These are phyloP conservation scores for Tetramorium alpestre DNA, from an alignment of 1,140 invertebrate species.

Conservation along the genomic window DNA sequence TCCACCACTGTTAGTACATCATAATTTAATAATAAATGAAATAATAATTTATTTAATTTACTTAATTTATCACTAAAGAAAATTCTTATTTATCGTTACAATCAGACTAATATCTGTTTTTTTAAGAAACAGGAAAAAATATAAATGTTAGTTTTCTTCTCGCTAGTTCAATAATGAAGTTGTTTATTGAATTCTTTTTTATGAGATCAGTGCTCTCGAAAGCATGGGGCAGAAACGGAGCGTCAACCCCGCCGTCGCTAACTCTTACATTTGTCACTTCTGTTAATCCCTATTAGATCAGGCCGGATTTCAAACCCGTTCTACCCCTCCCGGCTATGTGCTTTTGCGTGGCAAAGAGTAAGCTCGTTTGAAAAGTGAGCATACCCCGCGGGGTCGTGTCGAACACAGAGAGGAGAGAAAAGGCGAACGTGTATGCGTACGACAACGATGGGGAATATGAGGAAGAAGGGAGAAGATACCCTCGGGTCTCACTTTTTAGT, in stretches of 20 bases:
- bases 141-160: conserved; percentile 4
- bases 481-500: conserved; percentile 62
- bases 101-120: neutral
- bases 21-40: neutral
- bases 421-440: conserved; percentile 34
- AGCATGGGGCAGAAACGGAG: conserved; percentile 51
- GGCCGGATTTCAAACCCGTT: conserved; percentile 76
- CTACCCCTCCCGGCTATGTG: conserved; percentile 66
- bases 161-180: conserved; percentile 56
- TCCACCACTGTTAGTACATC: neutral
- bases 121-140: neutral
- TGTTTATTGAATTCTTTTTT: conserved; percentile 51
- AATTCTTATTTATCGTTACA: neutral
- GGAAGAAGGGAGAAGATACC: conserved; percentile 46
- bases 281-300: conserved; percentile 82
- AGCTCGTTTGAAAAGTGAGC: conserved; percentile 81
- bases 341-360: conserved; percentile 78
- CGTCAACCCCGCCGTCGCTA: conserved; percentile 69
- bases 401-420: conserved; percentile 69
- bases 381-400: conserved; percentile 71
- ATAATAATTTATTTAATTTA: neutral
- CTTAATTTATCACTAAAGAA: neutral
- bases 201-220: conserved; percentile 4
- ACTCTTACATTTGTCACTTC: conserved; percentile 81
- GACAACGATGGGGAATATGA: neutral